These are phyloP conservation scores for Protobothrops flavoviridis DNA, from an alignment of 2,113 vertebrate species.

Conservation along the genomic window DNA sequence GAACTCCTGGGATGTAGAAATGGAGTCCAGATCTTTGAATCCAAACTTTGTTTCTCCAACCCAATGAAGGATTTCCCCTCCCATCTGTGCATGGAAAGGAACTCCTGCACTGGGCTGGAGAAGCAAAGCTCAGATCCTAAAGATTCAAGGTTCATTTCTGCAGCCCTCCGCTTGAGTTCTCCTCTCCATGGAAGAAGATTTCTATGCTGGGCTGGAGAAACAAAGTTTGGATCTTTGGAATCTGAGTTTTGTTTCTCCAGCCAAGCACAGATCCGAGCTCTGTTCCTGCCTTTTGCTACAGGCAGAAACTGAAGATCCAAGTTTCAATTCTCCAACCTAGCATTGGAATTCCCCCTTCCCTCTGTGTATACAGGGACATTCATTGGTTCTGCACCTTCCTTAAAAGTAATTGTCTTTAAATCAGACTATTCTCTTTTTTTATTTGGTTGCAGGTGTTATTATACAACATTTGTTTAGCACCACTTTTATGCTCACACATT, in stretches of 20 bases:
- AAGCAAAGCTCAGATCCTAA: neutral
- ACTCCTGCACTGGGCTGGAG: neutral
- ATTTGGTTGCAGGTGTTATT: neutral
- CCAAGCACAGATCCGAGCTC: neutral
- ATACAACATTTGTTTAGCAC: neutral
- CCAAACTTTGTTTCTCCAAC: too few relatives aligned
- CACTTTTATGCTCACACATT: neutral
- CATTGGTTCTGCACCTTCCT: neutral
- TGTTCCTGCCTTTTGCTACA: neutral
- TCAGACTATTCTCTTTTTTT: neutral
- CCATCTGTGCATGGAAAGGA: neutral
- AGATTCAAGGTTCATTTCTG: neutral
- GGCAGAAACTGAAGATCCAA: neutral
- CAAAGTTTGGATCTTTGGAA: neutral
- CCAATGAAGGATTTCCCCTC: neutral
- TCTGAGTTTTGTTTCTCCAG: neutral
- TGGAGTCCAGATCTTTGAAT: neutral
- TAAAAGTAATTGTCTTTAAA: neutral
- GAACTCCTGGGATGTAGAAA: neutral
- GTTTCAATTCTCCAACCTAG: neutral
- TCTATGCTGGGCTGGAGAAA: neutral
- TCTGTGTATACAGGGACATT: neutral
- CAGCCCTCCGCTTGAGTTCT: neutral
- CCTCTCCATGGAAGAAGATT: neutral
- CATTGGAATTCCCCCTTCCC: neutral